phyloP scores from a whole-genome alignment of 2,113 vertebrate species.

The Piprites chloris region DNA sequence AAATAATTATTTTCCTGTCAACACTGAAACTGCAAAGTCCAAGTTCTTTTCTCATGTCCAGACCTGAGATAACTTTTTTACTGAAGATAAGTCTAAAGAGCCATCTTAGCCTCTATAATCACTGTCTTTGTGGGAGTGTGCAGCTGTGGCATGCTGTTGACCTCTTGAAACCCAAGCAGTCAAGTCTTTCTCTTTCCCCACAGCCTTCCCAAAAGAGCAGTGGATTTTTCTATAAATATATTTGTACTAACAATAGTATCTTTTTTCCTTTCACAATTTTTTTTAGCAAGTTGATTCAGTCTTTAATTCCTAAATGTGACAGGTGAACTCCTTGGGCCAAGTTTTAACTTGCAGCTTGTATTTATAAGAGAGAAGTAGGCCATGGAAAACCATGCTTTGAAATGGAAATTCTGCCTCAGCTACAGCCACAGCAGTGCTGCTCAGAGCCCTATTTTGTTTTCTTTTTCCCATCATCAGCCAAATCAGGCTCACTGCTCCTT shows the following conservation, averaged over 20 bases:
- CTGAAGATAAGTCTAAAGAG: background rate
- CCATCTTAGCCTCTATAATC: background rate
- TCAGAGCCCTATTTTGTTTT: constrained; percentile 41
- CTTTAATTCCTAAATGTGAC: background rate
- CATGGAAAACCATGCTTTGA: constrained; percentile 47
- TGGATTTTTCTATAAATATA: background rate
- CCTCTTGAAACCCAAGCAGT: background rate
- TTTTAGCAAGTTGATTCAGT: background rate
- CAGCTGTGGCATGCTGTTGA: background rate
- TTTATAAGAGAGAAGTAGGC: constrained; percentile 40
- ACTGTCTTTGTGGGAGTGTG: background rate
- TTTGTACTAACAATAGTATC: background rate
- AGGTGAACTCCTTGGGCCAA: background rate
- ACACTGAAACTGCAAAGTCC: background rate
- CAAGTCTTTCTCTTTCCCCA: background rate
- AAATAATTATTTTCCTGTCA: background rate
- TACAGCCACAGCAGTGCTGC: constrained; percentile 31
- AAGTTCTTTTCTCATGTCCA: background rate
- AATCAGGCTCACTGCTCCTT: background rate
- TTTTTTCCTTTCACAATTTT: background rate
- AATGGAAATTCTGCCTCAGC: constrained; percentile 58
- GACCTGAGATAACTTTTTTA: background rate
- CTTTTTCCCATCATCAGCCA: constrained; percentile 23
- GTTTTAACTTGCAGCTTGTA: constrained; percentile 28
- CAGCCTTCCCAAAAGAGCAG: background rate